Base-by-base conservation (phyloP, 2,888 invertebrate species). In the Cantharis rustica region DNA sequence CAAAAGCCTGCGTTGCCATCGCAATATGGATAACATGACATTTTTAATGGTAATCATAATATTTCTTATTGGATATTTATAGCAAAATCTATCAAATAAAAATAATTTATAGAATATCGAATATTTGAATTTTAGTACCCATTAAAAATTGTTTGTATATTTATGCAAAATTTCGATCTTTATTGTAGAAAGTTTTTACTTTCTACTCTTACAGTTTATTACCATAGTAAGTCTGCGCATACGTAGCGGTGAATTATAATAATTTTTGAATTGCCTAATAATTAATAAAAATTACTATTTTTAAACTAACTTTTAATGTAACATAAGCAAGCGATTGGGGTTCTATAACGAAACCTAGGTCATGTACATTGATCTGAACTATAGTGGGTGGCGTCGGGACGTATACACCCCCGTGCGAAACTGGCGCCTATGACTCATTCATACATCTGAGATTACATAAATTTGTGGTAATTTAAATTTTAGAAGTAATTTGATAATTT, bases 311-410 rank as follows among this genome's bases (percentile, higher is more conserved):
- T 47, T 31, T 47, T 2, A 31, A n/a, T 47, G n/a, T 47, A 47
- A 3, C 5, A 7, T 47, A 47, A 47, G 47, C 7, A 47, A 47
- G 10, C 31, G 31, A 73, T 63, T 75, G 27, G 69, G 73, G 63
- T 61, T 69, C 73, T 71, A 69, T 69, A 15, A 10, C 61, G 68
- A 71, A 75, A 76, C 79, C 77, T 80, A 80, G 80, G 80, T 79
- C 80, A 81, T 80, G 81, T 79, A 79, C 81, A 81, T 81, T 79
- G 81, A 81, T 81, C 80, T 69, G 63, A 13, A 73, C 47, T 47
- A 20, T 66, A 9, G 64, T 66, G 64, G 64, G 64, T 66, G 64
- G 73, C 62, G 74, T 69, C 70, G 70, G 64, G 74, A 69, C 70
- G 27, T 20, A 31, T 74, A 68, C 77, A 68, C 76, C 73, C 73